phyloP scores from a whole-genome alignment of 2,888 invertebrate species.

The Drosophila testacea region DNA sequence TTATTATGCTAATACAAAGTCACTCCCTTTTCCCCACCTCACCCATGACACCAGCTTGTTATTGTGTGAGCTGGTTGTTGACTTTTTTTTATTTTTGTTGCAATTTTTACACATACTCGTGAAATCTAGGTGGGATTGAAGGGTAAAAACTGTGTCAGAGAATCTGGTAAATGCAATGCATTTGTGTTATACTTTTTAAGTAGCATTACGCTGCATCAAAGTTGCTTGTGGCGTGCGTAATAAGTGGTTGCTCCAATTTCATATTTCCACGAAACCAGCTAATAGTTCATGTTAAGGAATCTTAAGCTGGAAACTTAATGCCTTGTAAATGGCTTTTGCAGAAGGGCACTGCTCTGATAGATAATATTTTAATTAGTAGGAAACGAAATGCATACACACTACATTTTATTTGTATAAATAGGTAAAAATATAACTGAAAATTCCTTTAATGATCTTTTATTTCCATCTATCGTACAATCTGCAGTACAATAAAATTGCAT shows the following conservation, averaged over 20 bases:
- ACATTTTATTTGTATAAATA: too few relatives aligned
- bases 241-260: conserved; percentile 23
- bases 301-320: neutral
- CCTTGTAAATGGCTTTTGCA: neutral
- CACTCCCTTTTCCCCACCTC: neutral
- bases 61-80: conserved; percentile 47
- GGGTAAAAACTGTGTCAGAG: conserved; percentile 70
- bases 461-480: too few relatives aligned
- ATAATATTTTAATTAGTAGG: neutral
- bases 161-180: conserved; percentile 58
- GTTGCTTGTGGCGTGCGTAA: conserved; percentile 6
- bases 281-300: neutral
- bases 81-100: conserved; percentile 20
- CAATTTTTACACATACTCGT: conserved; percentile 22
- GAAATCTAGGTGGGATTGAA: conserved; percentile 15
- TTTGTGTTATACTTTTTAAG: conserved; percentile 72
- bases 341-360: neutral
- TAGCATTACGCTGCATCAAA: conserved; percentile 57
- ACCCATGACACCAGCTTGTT: conserved; percentile 27
- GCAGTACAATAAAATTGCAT: too few relatives aligned
- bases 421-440: too few relatives aligned
- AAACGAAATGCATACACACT: neutral
- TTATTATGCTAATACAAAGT: conserved; percentile 70
- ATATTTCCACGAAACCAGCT: neutral
- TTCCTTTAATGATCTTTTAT: too few relatives aligned